A percentile compares a stretch with the other conserved stretches of the same genome.
These are phyloP conservation scores for Toxostoma redivivum DNA, from an alignment of 2,113 vertebrate genomes.

Conservation along the genomic window DNA sequence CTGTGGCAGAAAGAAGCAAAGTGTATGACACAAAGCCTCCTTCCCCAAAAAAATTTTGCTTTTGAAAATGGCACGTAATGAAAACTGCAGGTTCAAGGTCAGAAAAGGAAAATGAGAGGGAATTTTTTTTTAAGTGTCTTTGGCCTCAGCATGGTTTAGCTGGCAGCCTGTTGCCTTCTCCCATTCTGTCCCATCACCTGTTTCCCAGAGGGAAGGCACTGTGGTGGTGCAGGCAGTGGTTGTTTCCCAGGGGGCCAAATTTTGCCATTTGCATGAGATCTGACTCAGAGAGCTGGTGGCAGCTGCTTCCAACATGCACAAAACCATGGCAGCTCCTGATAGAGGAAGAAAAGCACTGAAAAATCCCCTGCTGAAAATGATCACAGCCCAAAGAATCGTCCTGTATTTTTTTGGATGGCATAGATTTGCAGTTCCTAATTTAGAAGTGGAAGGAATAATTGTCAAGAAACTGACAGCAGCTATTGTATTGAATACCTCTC, in stretches of 20 bases:
- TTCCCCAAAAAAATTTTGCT: fast-evolving
- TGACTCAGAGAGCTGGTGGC: fast-evolving
- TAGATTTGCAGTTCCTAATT: neutral
- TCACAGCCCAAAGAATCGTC: neutral
- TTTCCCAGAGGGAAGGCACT: neutral
- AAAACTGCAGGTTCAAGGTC: neutral
- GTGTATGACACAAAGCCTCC: neutral
- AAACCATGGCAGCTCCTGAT: neutral
- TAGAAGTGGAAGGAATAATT: neutral
- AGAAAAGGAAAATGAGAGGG: neutral
- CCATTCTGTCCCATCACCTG: neutral
- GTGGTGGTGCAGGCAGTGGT: neutral
- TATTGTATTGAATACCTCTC: neutral
- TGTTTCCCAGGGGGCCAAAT: neutral
- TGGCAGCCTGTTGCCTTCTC: neutral
- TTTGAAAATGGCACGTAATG: neutral
- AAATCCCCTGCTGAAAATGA: neutral
- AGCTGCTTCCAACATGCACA: neutral
- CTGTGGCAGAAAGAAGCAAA: neutral
- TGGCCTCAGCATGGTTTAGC: neutral
- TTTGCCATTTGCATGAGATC: neutral
- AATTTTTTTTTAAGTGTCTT: neutral
- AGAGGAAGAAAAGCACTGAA: neutral
- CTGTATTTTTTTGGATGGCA: neutral
- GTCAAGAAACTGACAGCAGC: neutral